phyloP scores from a whole-genome alignment of 2,113 vertebrate genomes.

The Tachysurus fulvidraco region DNA sequence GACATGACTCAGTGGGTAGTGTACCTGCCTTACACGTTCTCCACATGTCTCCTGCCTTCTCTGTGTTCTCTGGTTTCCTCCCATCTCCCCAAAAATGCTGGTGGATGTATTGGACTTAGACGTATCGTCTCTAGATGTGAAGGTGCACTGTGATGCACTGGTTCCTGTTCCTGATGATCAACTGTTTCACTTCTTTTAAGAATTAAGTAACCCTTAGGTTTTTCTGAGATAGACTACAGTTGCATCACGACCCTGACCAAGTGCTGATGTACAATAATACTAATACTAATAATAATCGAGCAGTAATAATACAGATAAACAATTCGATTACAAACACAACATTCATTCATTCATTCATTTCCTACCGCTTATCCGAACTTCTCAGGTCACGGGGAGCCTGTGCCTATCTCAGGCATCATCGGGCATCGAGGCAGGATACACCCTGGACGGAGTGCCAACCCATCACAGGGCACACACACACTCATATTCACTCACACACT shows the following conservation, averaged over 20 bases:
- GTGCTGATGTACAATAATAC: background rate
- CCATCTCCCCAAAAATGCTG: background rate
- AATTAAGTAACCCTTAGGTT: background rate
- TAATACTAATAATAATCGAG: background rate
- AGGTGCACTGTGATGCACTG: background rate
- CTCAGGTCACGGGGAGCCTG: no score
- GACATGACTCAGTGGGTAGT: background rate
- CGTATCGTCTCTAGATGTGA: background rate
- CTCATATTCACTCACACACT: no score
- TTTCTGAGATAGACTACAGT: background rate
- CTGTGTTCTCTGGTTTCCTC: background rate
- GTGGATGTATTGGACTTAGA: no score
- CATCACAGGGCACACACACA: no score
- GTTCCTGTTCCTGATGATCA: background rate
- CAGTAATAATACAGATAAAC: background rate
- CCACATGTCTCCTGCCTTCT: background rate
- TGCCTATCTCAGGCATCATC: no score
- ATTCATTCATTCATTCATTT: no score
- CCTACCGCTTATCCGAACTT: no score
- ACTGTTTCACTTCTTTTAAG: background rate
- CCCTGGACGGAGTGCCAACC: no score
- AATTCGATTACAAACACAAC: background rate
- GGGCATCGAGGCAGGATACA: no score
- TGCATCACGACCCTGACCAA: background rate
- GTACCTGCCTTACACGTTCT: background rate